Evolutionary conservation across 2,888 invertebrate genomes (phyloP).

Genomic region (Morpho helenor): DNA sequence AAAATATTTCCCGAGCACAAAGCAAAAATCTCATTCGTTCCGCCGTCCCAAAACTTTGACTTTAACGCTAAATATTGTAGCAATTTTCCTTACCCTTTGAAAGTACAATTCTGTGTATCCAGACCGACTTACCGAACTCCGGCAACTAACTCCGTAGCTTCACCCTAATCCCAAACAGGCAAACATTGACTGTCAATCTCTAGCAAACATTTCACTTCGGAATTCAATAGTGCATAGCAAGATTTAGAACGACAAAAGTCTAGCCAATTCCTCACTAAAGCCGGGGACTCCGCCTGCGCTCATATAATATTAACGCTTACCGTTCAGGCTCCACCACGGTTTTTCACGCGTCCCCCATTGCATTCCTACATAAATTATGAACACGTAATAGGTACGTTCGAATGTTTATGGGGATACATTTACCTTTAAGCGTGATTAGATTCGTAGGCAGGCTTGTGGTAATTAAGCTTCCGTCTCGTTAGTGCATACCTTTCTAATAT

Average conservation of each 20-base stretch:
- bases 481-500: conserved; percentile 1
- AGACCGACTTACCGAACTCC: conserved; percentile 26
- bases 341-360: conserved; percentile 64
- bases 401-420: conserved; percentile 60
- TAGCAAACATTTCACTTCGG: conserved; percentile 53
- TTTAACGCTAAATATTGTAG: conserved; percentile 22
- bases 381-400: conserved; percentile 65
- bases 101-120: conserved; percentile 24
- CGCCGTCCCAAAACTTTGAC: conserved; percentile 13
- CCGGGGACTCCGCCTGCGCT: conserved; percentile 50
- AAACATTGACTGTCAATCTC: conserved; percentile 57
- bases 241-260: conserved; percentile 57
- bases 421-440: conserved; percentile 53
- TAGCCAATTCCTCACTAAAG: conserved; percentile 53
- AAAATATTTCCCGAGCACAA: conserved; percentile 1
- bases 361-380: conserved; percentile 70
- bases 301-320: conserved; percentile 68
- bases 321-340: conserved; percentile 51
- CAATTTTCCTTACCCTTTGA: conserved; percentile 22
- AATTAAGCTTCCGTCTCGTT: conserved; percentile 18
- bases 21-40: conserved; percentile 18
- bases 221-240: conserved; percentile 58
- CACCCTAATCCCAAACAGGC: conserved; percentile 35
- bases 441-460: conserved; percentile 21
- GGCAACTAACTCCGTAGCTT: conserved; percentile 25